These are phyloP conservation scores for Volucella bombylans DNA, from an alignment of 2,888 invertebrate species.

Conservation along the genomic window DNA sequence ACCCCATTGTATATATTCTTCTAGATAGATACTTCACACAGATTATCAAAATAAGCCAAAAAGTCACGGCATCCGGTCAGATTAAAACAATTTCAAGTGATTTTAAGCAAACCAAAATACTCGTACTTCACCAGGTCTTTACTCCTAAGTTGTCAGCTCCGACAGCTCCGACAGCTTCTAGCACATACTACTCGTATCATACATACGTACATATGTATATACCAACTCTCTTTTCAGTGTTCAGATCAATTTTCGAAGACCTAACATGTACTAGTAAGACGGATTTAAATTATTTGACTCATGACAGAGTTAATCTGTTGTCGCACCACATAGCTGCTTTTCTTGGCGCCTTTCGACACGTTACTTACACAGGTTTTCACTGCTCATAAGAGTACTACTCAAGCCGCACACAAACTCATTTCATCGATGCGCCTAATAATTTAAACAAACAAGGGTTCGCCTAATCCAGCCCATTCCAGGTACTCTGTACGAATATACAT, in stretches of 20 bases:
- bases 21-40: too few species aligned
- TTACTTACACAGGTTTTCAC: constrained; percentile 67
- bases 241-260: background rate
- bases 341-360: constrained; percentile 62
- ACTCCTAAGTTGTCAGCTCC: too few species aligned
- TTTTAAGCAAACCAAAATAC: too few species aligned
- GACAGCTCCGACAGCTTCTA: too few species aligned
- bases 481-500: constrained; percentile 48
- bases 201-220: too few species aligned
- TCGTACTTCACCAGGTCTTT: too few species aligned
- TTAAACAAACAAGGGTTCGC: constrained; percentile 71
- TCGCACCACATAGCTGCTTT: constrained; percentile 54
- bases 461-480: constrained; percentile 66
- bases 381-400: constrained; percentile 25
- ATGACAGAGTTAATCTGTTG: constrained; percentile 43
- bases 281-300: constrained; percentile 55
- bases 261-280: constrained; percentile 6
- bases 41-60: too few species aligned
- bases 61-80: too few species aligned
- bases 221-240: too few species aligned
- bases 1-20: too few species aligned
- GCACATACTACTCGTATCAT: too few species aligned
- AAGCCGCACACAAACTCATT: constrained; percentile 15
- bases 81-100: too few species aligned
- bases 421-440: constrained; percentile 67